Evolutionary conservation across 2,797 vertebrate genomes (phyloP).

Genomic region (Meriones psammophilus): DNA sequence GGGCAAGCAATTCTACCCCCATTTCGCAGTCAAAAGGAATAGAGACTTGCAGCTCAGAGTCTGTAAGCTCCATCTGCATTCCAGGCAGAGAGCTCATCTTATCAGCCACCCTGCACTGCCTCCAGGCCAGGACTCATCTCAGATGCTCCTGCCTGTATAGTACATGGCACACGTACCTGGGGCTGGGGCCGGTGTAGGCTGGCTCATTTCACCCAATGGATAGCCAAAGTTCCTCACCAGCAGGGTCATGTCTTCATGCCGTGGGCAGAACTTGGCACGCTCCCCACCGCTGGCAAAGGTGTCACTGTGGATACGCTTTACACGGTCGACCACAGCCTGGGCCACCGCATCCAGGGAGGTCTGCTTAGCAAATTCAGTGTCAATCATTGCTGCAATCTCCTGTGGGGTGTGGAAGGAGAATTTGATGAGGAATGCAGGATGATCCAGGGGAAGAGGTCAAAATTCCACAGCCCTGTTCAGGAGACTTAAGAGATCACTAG

Average conservation of each 20-base stretch:
- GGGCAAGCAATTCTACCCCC: background rate
- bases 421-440: background rate
- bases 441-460: accelerated
- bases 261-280: constrained; percentile 92
- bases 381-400: constrained; percentile 99
- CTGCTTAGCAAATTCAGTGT: constrained; percentile 97
- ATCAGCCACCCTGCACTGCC: background rate
- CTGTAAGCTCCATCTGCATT: accelerated
- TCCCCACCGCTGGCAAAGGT: constrained; percentile 95
- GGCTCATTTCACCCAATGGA: constrained; percentile 91
- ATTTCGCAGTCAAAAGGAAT: background rate
- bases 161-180: constrained; percentile 84
- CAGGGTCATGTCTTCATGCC: constrained; percentile 98
- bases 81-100: background rate
- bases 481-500: background rate
- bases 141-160: accelerated
- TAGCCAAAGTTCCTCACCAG: constrained; percentile 97
- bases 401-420: constrained; percentile 69
- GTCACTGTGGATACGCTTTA: constrained; percentile 96
- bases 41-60: background rate
- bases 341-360: constrained; percentile 94
- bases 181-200: constrained; percentile 83
- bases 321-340: constrained; percentile 97
- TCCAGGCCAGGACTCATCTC: background rate
- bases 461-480: background rate